These are phyloP conservation scores for Microplitis manilae DNA, from an alignment of 2,888 invertebrate species.

Conservation along the genomic window DNA sequence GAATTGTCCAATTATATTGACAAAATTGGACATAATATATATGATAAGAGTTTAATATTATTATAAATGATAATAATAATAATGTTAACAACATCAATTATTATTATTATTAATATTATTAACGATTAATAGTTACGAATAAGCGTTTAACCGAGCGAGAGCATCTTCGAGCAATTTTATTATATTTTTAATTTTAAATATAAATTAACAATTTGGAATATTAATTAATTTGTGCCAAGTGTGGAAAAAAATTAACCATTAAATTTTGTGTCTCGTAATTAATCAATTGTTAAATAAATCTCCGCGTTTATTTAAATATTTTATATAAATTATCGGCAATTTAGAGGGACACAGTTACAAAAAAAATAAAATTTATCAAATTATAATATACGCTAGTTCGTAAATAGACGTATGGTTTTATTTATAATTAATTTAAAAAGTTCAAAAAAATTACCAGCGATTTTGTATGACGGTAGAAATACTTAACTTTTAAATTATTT, in stretches of 20 bases:
- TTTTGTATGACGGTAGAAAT: conserved; percentile 54
- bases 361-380: background rate
- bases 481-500: conserved; percentile 47
- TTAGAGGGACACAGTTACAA: background rate
- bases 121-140: conserved; percentile 16
- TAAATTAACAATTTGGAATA: background rate
- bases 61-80: conserved; percentile 42
- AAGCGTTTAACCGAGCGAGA: conserved; percentile 42
- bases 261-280: too few species aligned
- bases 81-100: background rate
- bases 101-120: background rate
- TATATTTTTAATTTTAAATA: conserved; percentile 26
- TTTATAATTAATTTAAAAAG: background rate
- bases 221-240: conserved; percentile 29
- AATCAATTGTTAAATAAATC: background rate
- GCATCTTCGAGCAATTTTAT: conserved; percentile 42
- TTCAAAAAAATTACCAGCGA: conserved; percentile 42
- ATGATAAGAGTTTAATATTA: conserved; percentile 47
- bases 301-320: conserved; percentile 2
- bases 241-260: conserved; percentile 8
- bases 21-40: conserved; percentile 39
- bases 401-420: background rate
- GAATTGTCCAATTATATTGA: conserved; percentile 44
- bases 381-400: conserved; percentile 1
- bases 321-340: background rate